Evolutionary conservation across 2,888 invertebrate species (phyloP).

Genomic region (Lapara coniferarum): DNA sequence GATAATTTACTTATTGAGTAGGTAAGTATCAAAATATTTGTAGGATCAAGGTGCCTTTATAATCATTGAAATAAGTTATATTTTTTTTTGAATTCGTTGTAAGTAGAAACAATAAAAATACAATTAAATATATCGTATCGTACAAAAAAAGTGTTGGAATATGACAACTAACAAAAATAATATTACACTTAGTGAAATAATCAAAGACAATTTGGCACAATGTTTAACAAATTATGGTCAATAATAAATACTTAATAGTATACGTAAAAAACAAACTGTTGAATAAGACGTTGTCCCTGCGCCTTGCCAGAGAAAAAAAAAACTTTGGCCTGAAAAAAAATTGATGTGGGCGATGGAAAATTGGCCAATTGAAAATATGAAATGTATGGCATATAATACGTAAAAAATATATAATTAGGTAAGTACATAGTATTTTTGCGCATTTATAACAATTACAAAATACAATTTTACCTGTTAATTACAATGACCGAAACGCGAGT

Average conservation of each 20-base stretch:
- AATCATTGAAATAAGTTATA: neutral
- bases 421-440: too few relatives aligned
- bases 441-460: too few relatives aligned
- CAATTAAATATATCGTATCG: neutral
- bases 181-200: slow-evolving; percentile 28
- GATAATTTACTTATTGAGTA: neutral
- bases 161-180: slow-evolving; percentile 26
- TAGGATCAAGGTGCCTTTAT: neutral
- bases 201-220: slow-evolving; percentile 49
- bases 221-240: neutral
- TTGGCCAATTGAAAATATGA: too few relatives aligned
- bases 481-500: too few relatives aligned
- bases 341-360: too few relatives aligned
- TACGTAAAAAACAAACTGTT: neutral
- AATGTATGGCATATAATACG: too few relatives aligned
- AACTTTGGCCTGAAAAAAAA: too few relatives aligned
- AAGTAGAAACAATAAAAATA: neutral
- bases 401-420: too few relatives aligned
- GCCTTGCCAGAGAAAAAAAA: too few relatives aligned
- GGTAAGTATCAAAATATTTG: neutral
- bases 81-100: slow-evolving; percentile 1
- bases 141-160: neutral
- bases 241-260: neutral
- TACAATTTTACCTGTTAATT: too few relatives aligned
- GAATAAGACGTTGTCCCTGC: neutral